Evolutionary conservation across 2,888 invertebrate species (phyloP).

Genomic region (Eupeodes latifasciatus): DNA sequence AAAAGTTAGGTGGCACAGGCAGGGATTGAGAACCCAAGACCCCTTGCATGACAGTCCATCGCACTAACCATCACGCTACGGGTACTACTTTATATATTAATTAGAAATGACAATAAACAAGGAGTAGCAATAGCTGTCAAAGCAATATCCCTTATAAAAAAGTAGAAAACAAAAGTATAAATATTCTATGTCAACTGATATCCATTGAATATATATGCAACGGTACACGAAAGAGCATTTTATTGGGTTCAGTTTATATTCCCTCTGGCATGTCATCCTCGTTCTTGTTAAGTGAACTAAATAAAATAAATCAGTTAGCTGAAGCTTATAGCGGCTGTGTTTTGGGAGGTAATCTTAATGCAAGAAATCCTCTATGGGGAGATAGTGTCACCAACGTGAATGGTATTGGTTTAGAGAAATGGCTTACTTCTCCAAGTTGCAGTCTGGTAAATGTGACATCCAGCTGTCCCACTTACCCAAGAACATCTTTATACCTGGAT

Average conservation of each 20-base stretch:
- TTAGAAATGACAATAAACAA: conserved; percentile 1
- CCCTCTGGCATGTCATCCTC: background rate
- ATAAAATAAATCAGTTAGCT: background rate
- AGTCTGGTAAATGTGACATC: too few relatives aligned
- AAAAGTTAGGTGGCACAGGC: too few relatives aligned
- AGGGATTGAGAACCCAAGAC: too few relatives aligned
- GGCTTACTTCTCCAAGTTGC: too few relatives aligned
- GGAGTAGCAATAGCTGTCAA: background rate
- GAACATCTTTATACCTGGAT: too few relatives aligned
- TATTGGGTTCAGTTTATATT: background rate
- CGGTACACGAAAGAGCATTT: background rate
- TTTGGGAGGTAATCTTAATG: too few relatives aligned
- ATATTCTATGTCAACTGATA: background rate
- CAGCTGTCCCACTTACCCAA: too few relatives aligned
- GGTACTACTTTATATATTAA: background rate
- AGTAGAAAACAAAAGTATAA: background rate
- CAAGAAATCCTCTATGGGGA: background rate
- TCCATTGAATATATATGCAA: background rate
- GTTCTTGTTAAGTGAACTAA: background rate
- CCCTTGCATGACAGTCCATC: too few relatives aligned
- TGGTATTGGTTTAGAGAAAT: background rate
- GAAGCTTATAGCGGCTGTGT: background rate
- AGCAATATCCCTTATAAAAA: background rate
- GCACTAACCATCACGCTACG: too few relatives aligned
- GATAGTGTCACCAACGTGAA: background rate